Base-by-base conservation (phyloP, 2,113 vertebrate genomes). In the Lathamus discolor region DNA sequence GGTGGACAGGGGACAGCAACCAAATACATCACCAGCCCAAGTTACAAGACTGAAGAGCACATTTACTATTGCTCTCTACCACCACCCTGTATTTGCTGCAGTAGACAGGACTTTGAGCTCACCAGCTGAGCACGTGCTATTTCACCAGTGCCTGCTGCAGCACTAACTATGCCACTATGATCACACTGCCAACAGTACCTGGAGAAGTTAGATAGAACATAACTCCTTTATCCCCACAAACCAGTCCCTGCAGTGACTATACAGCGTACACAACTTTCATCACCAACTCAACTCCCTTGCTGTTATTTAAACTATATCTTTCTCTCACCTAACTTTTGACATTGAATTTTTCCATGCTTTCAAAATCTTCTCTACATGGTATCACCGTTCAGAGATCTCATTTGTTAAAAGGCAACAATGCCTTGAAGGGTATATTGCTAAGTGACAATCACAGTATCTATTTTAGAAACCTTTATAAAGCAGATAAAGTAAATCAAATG, bases 241-340 rank as follows among this genome's bases (percentile, higher is more conserved):
- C 23, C 33, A 48, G 35, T 22, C 39, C 28, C 62, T 75, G 33
- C 52, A 86, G 59, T 7, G 43, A 54, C 41, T 14, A 22, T 3
- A 15, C 7, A 54, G 35, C 0, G 4, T 9, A 54, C 0, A 0
- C 13, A 85, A 27, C 52, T 55, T 83, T 4, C 35, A 57, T 37
- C 33, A 35, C 7, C 17, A 73, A 2, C 28, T 37, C 23, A 72
- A 44, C 41, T 75, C 39, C 22, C 7, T n/a, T 35, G 5, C 20
- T 31, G 41, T 29, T 48, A 52, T n/a, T 77, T 80, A 39, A 59
- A 52, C 28, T 7, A 24, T 1, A 0, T 18, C 23, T 24, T 70
- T 67, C 62, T n/a, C 25, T 85, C 39, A 54, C 61, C 44, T 62
- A 43, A 48, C n/a, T 59, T 74, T 48, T 43, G n/a, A 85, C 13